A percentile compares a stretch with the other conserved stretches of the same genome.
Evolutionary conservation across 2,888 invertebrate genomes (phyloP).

Genomic region (Euzetes globulus): DNA sequence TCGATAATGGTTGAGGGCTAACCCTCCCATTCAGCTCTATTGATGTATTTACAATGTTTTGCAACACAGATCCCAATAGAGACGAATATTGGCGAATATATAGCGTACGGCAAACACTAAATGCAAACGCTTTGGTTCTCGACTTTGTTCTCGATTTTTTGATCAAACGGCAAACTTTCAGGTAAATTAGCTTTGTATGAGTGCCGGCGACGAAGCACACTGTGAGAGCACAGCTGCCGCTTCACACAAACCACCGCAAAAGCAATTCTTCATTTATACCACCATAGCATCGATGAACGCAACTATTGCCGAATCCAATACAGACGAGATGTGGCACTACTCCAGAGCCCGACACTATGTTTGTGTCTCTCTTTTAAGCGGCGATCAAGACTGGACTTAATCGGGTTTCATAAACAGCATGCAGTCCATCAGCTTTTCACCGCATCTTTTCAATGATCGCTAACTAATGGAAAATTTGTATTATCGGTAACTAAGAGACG

Average conservation of each 20-base stretch:
- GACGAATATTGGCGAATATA: neutral
- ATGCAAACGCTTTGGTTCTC: neutral
- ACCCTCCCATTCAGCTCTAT: neutral
- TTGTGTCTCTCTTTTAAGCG: slow-evolving; percentile 1
- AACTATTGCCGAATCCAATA: neutral
- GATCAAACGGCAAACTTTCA: neutral
- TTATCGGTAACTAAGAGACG: neutral
- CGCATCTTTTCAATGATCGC: neutral
- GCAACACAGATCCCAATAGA: neutral
- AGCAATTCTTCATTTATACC: neutral
- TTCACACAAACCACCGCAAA: neutral
- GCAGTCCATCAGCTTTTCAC: neutral
- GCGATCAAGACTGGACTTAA: neutral
- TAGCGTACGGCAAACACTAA: neutral
- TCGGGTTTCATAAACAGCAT: neutral
- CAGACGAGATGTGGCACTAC: neutral
- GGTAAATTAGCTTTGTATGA: slow-evolving; percentile 16
- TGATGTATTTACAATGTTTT: slow-evolving; percentile 6
- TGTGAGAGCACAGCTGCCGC: slow-evolving; percentile 14
- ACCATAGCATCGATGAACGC: neutral
- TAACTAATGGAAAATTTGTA: neutral
- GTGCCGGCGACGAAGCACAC: neutral
- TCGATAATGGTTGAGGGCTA: slow-evolving; percentile 16
- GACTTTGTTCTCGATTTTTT: too few species aligned
- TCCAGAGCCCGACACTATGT: neutral